Percentiles rank a stretch among this genome's conserved stretches.
Evolutionary conservation across 1,140 invertebrate species (phyloP).

Genomic region (Branchinecta lindahli): DNA sequence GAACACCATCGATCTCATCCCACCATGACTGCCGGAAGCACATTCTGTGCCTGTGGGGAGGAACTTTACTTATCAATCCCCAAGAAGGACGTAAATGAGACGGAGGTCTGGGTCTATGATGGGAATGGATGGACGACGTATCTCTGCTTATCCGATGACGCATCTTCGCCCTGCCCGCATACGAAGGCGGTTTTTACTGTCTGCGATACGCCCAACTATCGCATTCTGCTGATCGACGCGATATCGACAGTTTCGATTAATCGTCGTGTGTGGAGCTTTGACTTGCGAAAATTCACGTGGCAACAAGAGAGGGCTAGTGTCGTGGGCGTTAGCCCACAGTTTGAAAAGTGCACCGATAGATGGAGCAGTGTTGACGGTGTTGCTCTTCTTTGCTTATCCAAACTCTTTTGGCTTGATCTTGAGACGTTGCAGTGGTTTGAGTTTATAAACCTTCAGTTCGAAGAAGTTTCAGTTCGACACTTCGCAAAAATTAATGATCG

Average conservation of each 20-base stretch:
- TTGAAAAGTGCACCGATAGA: neutral
- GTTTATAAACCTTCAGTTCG: neutral
- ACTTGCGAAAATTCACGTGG: neutral
- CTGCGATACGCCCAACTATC: neutral
- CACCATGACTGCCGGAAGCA: neutral
- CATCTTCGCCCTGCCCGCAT: neutral
- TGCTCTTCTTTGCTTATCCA: neutral
- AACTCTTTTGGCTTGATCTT: neutral
- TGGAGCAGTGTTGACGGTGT: conserved; percentile 1
- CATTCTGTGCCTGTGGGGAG: neutral
- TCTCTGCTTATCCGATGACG: neutral
- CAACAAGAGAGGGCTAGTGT: neutral
- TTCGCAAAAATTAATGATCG: neutral
- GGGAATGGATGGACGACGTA: neutral
- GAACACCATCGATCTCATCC: conserved; percentile 2
- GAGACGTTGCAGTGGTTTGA: neutral
- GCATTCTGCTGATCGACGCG: neutral
- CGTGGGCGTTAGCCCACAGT: neutral
- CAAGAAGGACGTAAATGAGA: neutral
- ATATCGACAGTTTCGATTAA: neutral
- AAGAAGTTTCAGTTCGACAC: neutral
- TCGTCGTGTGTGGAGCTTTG: neutral
- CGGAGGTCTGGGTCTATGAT: neutral
- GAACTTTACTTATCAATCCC: neutral
- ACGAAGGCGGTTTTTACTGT: conserved; percentile 5